Evolutionary conservation across 2,113 vertebrate genomes (phyloP).

Genomic region (Pachypanchax playfairii): DNA sequence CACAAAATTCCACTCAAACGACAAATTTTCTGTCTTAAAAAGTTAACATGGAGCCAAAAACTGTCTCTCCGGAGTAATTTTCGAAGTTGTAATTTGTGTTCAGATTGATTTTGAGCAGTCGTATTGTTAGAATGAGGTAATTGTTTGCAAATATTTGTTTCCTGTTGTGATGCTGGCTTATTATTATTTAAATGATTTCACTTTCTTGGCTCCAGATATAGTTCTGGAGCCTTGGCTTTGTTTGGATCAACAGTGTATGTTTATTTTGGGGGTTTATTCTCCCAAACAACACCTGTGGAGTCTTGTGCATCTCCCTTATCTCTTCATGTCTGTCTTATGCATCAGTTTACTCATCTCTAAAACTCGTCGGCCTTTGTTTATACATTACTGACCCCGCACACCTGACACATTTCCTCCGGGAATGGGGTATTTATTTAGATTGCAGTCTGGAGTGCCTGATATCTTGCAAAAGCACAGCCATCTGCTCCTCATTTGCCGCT

Average conservation of each 20-base stretch:
- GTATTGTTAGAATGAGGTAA: slow-evolving; percentile 54
- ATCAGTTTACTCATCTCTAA: slow-evolving; percentile 9
- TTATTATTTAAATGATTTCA: slow-evolving; percentile 4
- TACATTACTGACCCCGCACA: slow-evolving; percentile 57
- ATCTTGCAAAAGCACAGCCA: slow-evolving; percentile 70
- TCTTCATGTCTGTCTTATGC: background rate
- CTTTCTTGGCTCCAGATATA: slow-evolving; percentile 5
- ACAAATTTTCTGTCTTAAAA: slow-evolving; percentile 47
- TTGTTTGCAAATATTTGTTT: slow-evolving; percentile 57
- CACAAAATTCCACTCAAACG: slow-evolving; percentile 22
- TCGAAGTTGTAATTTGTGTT: slow-evolving; percentile 58
- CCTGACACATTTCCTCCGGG: slow-evolving; percentile 68
- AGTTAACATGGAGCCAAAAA: slow-evolving; percentile 12
- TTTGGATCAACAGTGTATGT: slow-evolving; percentile 5
- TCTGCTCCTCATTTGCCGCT: slow-evolving; percentile 76
- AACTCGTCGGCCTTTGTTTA: slow-evolving; percentile 47
- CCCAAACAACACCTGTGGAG: slow-evolving; percentile 32
- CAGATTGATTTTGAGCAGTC: slow-evolving; percentile 53
- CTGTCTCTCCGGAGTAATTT: slow-evolving; percentile 7
- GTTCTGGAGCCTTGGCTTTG: background rate
- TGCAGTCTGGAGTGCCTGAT: slow-evolving; percentile 67
- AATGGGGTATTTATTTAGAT: slow-evolving; percentile 75
- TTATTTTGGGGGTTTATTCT: slow-evolving; percentile 3
- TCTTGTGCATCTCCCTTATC: background rate
- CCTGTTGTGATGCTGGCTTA: slow-evolving; percentile 36